Percentiles rank a stretch among this genome's conserved stretches.
These are phyloP conservation scores for Boleophthalmus pectinirostris DNA, from an alignment of 2,113 vertebrate species.

Conservation along the genomic window DNA sequence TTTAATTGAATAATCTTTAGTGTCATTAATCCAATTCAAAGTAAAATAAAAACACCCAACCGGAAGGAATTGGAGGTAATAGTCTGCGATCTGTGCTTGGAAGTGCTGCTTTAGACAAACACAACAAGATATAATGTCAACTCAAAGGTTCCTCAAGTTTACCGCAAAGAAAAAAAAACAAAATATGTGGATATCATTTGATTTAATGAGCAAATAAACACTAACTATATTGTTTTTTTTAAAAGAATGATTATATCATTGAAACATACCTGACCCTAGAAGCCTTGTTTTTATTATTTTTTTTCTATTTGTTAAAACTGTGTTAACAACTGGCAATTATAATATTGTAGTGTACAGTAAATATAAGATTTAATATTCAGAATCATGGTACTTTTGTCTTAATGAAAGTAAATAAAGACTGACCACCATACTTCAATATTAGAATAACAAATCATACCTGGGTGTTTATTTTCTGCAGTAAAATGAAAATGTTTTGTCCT, in stretches of 20 bases:
- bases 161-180: background rate
- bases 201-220: background rate
- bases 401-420: background rate
- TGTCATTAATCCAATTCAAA: constrained; percentile 50
- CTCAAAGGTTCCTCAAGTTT: constrained; percentile 21
- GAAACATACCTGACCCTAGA: background rate
- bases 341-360: no score
- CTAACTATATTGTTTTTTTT: no score
- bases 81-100: constrained; percentile 64
- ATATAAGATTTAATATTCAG: no score
- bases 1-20: constrained; percentile 70
- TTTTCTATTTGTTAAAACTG: no score
- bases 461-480: background rate
- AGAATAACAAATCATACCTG: background rate
- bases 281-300: background rate
- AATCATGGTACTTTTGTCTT: background rate
- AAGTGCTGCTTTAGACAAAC: constrained; percentile 49
- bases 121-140: constrained; percentile 57
- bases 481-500: background rate
- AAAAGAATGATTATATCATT: no score
- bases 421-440: background rate
- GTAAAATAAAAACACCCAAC: constrained; percentile 55
- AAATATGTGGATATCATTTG: background rate
- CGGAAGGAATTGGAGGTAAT: constrained; percentile 55
- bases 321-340: no score